phyloP scores from a whole-genome alignment of 2,888 invertebrate species.

The Cerastis leucographa region DNA sequence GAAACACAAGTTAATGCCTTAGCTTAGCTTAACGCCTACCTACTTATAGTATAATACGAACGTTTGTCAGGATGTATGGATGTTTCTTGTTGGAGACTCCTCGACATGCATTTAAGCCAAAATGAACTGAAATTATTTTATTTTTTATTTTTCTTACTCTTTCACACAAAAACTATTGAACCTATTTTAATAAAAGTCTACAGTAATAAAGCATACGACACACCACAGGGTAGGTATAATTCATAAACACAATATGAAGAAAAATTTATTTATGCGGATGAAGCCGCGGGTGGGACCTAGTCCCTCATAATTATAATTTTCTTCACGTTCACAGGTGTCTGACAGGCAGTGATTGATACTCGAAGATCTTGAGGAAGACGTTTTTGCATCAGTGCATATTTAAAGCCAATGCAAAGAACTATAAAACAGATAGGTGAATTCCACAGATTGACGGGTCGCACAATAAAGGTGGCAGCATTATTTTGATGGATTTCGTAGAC shows the following conservation, averaged over 20 bases:
- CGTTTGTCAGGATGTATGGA: too few relatives aligned
- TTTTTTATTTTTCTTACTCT: too few relatives aligned
- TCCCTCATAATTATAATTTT: conserved; percentile 8
- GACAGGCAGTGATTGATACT: conserved; percentile 22
- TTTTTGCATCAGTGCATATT: conserved; percentile 20
- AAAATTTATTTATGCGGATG: background rate
- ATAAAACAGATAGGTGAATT: background rate
- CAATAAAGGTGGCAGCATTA: too few relatives aligned
- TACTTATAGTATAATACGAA: too few relatives aligned
- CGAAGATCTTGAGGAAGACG: conserved; percentile 2
- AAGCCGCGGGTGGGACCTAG: background rate
- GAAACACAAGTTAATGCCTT: too few relatives aligned
- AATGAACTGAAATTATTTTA: too few relatives aligned
- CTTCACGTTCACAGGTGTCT: conserved; percentile 13
- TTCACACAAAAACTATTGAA: too few relatives aligned
- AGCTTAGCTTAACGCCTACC: too few relatives aligned
- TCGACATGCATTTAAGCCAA: too few relatives aligned
- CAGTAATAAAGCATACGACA: background rate
- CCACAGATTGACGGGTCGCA: too few relatives aligned
- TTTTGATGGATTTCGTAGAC: background rate
- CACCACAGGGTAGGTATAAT: background rate
- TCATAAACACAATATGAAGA: too few relatives aligned
- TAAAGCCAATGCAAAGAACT: background rate
- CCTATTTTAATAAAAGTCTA: background rate
- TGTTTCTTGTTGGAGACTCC: too few relatives aligned